Base-by-base conservation (phyloP, 2,888 invertebrate species). In the Raillietiella orientalis region DNA sequence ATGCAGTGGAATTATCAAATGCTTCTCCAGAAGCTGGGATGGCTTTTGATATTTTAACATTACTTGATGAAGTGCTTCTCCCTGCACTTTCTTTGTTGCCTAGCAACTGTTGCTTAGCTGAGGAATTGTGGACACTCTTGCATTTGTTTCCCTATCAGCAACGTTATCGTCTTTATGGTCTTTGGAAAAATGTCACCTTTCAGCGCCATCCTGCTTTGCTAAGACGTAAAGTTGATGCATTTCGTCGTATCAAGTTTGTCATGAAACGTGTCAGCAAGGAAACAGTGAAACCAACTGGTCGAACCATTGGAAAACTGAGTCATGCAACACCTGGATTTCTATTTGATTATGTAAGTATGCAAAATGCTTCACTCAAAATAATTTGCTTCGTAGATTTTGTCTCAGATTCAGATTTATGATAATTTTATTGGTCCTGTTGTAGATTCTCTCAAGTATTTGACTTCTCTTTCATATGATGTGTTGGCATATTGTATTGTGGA, bases 191-290 rank as follows among this genome's bases (percentile, higher is more conserved):
- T 40, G 79, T 84, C 29, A 64, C 69, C 1, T 65, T 66, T 35
- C 56, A 61, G 30, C 52, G 66, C 23, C 75, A 87, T 46, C 72
- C 90, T 0, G 59, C 66, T 21, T 48, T 96, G 27, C 59, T 84
- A 40, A 57, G 70, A 12, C 67, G 72, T 17, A 59, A 71, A 21
- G 82, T 75, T 1, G 71, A 75, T 41, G 66, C 74, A 0, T 59
- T 79, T 34, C 82, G 84, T 41, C 64, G 72, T 39, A 74, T 87
- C 24, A 84, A 84, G 43, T 79, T 79, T 34, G 69, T 90, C 19
- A 82, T 96, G 77, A 90, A 93, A 50, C 64, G 72, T 32, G 77
- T 82, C 19, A 84, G 84, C 38, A 99, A 96, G 44, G 96, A 99
- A 45, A 96, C 87, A 40, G 79, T 90, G 4, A 96, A 93, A 46